These are phyloP conservation scores for Drosophila prostipennis DNA, from an alignment of 2,888 invertebrate species.

Conservation along the genomic window DNA sequence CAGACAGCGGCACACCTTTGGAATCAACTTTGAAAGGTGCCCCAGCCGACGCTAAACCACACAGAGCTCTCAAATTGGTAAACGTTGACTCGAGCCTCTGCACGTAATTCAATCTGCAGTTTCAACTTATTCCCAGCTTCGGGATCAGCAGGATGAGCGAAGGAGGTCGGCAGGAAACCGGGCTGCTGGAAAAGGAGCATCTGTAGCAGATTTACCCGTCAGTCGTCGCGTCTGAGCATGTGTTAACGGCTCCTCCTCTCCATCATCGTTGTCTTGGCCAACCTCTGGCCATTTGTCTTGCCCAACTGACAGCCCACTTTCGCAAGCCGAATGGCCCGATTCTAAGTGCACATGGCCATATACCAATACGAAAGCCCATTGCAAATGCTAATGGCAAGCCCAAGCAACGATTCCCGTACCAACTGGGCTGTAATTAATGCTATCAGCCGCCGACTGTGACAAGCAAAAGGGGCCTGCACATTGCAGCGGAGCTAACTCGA, in stretches of 20 bases:
- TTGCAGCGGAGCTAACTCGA: slow-evolving; percentile 11
- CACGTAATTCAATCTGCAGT: slow-evolving; percentile 72
- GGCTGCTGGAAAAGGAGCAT: slow-evolving; percentile 36
- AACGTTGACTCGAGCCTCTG: slow-evolving; percentile 34
- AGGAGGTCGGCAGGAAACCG: background rate
- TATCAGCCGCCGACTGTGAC: slow-evolving; percentile 42
- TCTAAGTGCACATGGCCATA: slow-evolving; percentile 23
- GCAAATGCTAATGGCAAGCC: slow-evolving; percentile 50
- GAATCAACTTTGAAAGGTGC: slow-evolving; percentile 58
- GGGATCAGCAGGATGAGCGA: slow-evolving; percentile 2
- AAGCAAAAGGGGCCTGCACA: slow-evolving; percentile 19
- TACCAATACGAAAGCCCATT: slow-evolving; percentile 31
- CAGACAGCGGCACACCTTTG: slow-evolving; percentile 70
- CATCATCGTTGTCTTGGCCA: slow-evolving; percentile 51
- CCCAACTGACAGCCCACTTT: slow-evolving; percentile 36
- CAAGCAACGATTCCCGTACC: slow-evolving; percentile 16
- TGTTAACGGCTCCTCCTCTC: slow-evolving; percentile 60
- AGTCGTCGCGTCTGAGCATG: slow-evolving; percentile 57
- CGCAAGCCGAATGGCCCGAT: slow-evolving; percentile 29
- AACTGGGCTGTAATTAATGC: slow-evolving; percentile 59
- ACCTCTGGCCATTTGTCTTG: slow-evolving; percentile 43
- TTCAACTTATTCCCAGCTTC: slow-evolving; percentile 56
- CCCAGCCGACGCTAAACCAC: slow-evolving; percentile 12
- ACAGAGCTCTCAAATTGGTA: slow-evolving; percentile 41
- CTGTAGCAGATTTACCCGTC: slow-evolving; percentile 48